Evolutionary conservation across 2,888 invertebrate species (phyloP).

Genomic region (Cephalotes varians): DNA sequence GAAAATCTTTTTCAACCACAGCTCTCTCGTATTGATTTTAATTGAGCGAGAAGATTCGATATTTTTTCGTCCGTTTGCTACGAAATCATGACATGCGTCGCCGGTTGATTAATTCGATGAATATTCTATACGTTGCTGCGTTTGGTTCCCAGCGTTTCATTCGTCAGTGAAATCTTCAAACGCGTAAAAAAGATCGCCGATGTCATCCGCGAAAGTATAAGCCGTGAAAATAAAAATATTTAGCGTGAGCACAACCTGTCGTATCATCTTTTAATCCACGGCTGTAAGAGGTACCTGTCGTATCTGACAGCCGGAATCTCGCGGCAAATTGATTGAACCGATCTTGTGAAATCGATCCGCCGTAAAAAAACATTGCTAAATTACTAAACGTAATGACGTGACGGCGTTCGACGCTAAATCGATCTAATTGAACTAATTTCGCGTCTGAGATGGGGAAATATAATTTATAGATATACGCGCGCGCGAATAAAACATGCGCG

Average conservation of each 20-base stretch:
- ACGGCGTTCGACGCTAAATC: slow-evolving; percentile 34
- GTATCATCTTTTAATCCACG: slow-evolving; percentile 46
- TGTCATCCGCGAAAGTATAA: neutral
- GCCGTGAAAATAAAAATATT: slow-evolving; percentile 32
- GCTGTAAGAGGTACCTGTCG: slow-evolving; percentile 37
- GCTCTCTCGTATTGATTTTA: neutral
- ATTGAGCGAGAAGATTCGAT: neutral
- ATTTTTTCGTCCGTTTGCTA: slow-evolving; percentile 2
- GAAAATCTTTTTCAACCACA: neutral
- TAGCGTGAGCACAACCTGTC: slow-evolving; percentile 38
- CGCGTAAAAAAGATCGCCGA: slow-evolving; percentile 5
- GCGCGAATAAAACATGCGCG: slow-evolving; percentile 27
- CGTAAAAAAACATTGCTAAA: slow-evolving; percentile 47
- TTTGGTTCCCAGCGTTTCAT: neutral
- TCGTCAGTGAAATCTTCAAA: neutral
- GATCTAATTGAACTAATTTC: slow-evolving; percentile 22
- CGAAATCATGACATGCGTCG: neutral
- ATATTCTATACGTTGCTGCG: slow-evolving; percentile 12
- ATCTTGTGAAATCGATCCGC: slow-evolving; percentile 48
- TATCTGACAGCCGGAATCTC: slow-evolving; percentile 61
- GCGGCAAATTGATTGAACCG: slow-evolving; percentile 70
- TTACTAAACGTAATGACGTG: slow-evolving; percentile 29
- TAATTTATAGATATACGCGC: slow-evolving; percentile 32
- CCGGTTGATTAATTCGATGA: slow-evolving; percentile 15
- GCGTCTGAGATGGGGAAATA: slow-evolving; percentile 17